Conservation (phyloP, 2,113 vertebrate species). For the Amphilophus citrinellus region DNA sequence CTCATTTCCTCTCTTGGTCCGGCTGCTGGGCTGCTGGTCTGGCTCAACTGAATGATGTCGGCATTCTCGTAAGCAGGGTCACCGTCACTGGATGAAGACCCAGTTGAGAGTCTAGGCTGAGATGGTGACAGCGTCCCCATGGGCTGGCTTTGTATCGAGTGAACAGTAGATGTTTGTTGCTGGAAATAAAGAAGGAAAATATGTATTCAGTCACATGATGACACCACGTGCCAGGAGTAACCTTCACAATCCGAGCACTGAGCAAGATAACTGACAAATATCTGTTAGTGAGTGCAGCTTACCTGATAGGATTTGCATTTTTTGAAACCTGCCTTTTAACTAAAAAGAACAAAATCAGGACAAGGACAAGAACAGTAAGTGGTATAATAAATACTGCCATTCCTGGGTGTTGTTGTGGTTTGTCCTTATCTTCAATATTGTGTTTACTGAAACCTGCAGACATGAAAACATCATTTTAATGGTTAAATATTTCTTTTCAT, state of each 20-base stretch:
- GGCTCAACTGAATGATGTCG: neutral
- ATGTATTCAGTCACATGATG: neutral
- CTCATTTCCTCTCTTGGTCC: neutral
- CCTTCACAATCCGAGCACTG: neutral
- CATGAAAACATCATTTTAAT: neutral
- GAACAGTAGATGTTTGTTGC: neutral
- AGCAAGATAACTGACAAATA: neutral
- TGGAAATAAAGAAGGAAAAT: neutral
- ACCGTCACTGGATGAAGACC: neutral
- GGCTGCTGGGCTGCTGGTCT: neutral
- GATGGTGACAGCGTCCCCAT: neutral
- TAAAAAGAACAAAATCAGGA: neutral
- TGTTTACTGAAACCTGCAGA: neutral
- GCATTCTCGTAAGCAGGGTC: conserved; percentile 54
- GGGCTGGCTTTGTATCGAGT: neutral
- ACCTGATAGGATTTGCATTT: neutral
- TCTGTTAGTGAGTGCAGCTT: neutral
- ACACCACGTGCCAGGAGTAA: neutral
- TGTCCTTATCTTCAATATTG: too few species aligned
- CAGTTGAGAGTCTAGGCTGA: neutral
- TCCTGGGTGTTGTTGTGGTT: too few species aligned
- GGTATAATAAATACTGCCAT: too few species aligned
- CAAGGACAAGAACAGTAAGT: fast-evolving
- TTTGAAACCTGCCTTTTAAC: fast-evolving
- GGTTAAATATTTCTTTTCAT: fast-evolving